phyloP scores from a whole-genome alignment of 2,113 vertebrate species.

The Vombatus ursinus region DNA sequence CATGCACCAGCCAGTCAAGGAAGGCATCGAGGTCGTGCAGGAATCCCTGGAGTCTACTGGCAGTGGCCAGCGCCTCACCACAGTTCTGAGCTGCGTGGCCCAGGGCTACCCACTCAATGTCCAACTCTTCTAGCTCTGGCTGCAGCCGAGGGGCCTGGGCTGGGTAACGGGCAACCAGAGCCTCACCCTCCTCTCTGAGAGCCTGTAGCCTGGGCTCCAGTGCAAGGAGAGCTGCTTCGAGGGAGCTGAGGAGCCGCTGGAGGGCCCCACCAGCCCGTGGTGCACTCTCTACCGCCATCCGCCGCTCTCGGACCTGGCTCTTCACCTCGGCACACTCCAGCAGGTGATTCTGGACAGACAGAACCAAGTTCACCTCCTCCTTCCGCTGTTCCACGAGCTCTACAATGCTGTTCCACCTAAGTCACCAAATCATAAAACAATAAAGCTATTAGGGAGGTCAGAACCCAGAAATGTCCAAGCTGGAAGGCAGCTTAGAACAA shows the following conservation, averaged over 20 bases:
- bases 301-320: constrained; percentile 92
- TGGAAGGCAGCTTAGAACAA: not conserved
- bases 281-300: constrained; percentile 90
- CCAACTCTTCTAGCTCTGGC: constrained; percentile 91
- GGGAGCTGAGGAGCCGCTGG: constrained; percentile 92
- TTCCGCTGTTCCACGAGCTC: constrained; percentile 95
- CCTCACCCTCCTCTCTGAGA: constrained; percentile 91
- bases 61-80: constrained; percentile 91
- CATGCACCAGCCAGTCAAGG: constrained; percentile 94
- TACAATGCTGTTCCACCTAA: constrained; percentile 95
- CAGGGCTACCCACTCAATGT: constrained; percentile 93
- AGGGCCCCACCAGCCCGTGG: constrained; percentile 88
- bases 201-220: constrained; percentile 92
- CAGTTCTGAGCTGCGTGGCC: constrained; percentile 90
- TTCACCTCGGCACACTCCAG: constrained; percentile 94
- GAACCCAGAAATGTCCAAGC: not conserved
- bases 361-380: constrained; percentile 86
- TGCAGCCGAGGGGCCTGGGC: constrained; percentile 88
- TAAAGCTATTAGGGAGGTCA: not conserved
- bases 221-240: constrained; percentile 92
- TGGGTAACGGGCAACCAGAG: constrained; percentile 86
- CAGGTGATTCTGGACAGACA: constrained; percentile 95
- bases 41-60: constrained; percentile 91
- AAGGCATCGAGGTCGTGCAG: constrained; percentile 94
- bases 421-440: not conserved